Evolutionary conservation across 2,888 invertebrate genomes (phyloP).

Genomic region (Xylota sylvarum): DNA sequence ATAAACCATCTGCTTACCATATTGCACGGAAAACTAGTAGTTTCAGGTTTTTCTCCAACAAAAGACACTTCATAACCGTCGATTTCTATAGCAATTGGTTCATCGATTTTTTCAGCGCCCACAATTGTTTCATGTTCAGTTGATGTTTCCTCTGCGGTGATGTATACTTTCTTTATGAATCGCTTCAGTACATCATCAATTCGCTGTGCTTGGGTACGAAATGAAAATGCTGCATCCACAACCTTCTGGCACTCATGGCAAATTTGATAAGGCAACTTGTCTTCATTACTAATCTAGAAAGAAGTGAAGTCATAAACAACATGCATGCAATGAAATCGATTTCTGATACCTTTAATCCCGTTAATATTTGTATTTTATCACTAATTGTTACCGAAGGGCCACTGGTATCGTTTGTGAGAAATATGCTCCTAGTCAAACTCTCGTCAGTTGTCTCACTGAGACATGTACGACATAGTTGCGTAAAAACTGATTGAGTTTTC

Average conservation of each 20-base stretch:
- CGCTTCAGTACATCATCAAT: background rate
- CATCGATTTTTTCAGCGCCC: conserved; percentile 21
- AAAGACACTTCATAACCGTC: background rate
- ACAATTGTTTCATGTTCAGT: background rate
- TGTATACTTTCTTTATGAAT: background rate
- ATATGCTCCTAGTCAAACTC: background rate
- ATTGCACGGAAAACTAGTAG: background rate
- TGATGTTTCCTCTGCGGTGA: background rate
- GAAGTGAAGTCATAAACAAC: background rate
- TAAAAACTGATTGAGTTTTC: background rate
- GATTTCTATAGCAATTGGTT: background rate
- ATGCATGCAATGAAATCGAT: background rate
- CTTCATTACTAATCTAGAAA: background rate
- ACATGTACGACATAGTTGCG: conserved; percentile 29
- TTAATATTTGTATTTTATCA: background rate
- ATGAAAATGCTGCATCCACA: background rate
- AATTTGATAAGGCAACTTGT: conserved; percentile 6
- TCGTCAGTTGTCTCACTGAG: conserved; percentile 4
- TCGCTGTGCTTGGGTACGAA: background rate
- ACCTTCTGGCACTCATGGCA: conserved; percentile 4
- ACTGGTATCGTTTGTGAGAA: background rate
- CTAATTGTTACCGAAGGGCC: background rate
- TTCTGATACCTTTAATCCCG: conserved; percentile 10
- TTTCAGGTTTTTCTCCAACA: background rate
- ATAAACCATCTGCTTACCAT: background rate